phyloP scores from a whole-genome alignment of 2,113 vertebrate species.

The Zapornia atra region DNA sequence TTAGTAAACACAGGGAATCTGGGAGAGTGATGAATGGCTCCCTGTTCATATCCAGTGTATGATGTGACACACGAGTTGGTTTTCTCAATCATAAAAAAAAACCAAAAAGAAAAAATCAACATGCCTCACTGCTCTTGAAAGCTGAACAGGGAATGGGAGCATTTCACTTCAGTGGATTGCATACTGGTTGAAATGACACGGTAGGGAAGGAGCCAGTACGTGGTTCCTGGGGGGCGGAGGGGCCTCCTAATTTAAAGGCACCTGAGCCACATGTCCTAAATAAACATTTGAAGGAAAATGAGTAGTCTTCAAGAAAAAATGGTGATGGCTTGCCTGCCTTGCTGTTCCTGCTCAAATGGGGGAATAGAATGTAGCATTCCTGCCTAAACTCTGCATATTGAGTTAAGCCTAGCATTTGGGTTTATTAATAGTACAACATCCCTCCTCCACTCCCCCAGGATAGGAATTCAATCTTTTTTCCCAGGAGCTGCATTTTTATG shows the following conservation, averaged over 20 bases:
- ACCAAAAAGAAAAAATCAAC: background rate
- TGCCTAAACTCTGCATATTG: background rate
- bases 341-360: background rate
- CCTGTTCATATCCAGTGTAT: background rate
- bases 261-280: background rate
- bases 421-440: constrained; percentile 23
- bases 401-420: constrained; percentile 26
- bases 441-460: background rate
- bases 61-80: background rate
- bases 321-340: background rate
- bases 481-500: constrained; percentile 23
- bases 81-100: background rate
- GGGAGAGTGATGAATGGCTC: background rate
- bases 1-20: background rate
- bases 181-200: background rate
- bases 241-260: background rate
- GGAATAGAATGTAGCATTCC: background rate
- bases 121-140: background rate
- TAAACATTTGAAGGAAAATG: background rate
- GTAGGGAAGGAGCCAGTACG: background rate
- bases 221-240: background rate
- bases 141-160: background rate
- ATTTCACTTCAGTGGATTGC: background rate
- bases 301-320: background rate
- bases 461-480: constrained; percentile 21